A percentile compares a stretch with the other conserved stretches of the same genome.
Conservation (phyloP, 2,113 vertebrate species). For the Protobothrops mucrosquamatus region DNA sequence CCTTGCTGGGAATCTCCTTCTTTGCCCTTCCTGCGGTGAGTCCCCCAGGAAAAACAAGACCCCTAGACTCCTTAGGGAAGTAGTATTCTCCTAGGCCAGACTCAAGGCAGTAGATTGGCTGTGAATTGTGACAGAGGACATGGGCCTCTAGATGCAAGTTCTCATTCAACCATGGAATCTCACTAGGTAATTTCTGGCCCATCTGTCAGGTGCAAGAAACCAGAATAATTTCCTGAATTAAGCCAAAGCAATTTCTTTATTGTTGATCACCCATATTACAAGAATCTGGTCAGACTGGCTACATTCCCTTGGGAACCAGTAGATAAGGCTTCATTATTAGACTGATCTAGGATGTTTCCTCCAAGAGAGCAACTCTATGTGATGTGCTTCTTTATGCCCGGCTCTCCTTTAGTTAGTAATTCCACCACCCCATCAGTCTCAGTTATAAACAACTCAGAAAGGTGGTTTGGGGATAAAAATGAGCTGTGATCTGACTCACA, state of each 20-base stretch:
- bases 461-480: neutral
- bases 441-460: neutral
- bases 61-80: neutral
- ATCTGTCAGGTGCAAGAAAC: too few relatives aligned
- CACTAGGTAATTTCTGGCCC: neutral
- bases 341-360: too few relatives aligned
- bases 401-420: neutral
- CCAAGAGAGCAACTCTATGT: too few relatives aligned
- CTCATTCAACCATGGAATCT: neutral
- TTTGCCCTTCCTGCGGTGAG: conserved; percentile 96
- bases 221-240: too few relatives aligned
- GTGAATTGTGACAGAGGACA: neutral
- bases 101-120: neutral
- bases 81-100: neutral
- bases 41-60: neutral
- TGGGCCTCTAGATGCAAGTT: neutral
- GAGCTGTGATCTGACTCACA: neutral
- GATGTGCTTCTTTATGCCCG: neutral
- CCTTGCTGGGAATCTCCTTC: conserved; percentile 95
- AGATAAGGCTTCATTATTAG: too few relatives aligned
- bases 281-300: too few relatives aligned
- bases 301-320: too few relatives aligned
- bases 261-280: too few relatives aligned
- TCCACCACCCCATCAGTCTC: neutral
- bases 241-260: too few relatives aligned